These are phyloP conservation scores for Cryptomyrus ogoouensis DNA, from an alignment of 2,113 vertebrate species.

Conservation along the genomic window DNA sequence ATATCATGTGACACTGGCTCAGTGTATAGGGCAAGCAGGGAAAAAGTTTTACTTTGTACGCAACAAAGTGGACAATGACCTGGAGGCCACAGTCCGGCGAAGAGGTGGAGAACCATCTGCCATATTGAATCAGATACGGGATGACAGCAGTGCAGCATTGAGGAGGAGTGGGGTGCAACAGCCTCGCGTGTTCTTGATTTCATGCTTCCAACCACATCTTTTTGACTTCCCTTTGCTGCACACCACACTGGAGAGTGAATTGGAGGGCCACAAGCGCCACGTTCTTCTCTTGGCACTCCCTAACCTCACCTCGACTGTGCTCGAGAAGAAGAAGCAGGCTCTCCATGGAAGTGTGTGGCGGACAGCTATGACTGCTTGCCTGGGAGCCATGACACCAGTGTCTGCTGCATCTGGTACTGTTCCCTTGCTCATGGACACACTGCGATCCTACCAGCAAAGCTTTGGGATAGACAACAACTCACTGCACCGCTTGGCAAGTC, in stretches of 20 bases:
- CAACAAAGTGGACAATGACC: slow-evolving; percentile 44
- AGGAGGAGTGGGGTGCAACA: slow-evolving; percentile 1
- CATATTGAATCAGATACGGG: slow-evolving; percentile 24
- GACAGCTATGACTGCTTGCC: slow-evolving; percentile 20
- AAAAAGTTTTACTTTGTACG: slow-evolving; percentile 45
- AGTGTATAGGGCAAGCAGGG: slow-evolving; percentile 26
- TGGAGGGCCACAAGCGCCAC: slow-evolving; percentile 29
- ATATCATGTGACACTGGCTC: slow-evolving; percentile 31
- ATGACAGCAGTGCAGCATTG: slow-evolving; percentile 32
- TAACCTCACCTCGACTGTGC: background rate
- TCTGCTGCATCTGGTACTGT: background rate
- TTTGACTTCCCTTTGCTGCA: slow-evolving; percentile 40
- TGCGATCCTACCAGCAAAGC: slow-evolving; percentile 32
- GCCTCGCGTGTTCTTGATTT: slow-evolving; percentile 35
- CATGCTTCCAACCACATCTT: slow-evolving; percentile 17
- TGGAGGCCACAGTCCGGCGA: slow-evolving; percentile 18
- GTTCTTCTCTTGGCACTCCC: slow-evolving; percentile 30
- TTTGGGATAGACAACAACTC: slow-evolving; percentile 33
- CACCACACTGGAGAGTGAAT: slow-evolving; percentile 24
- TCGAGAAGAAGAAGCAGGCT: slow-evolving; percentile 18
- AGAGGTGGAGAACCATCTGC: background rate
- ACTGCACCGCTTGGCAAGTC: slow-evolving; percentile 23
- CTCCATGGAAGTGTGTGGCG: slow-evolving; percentile 21
- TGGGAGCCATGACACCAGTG: slow-evolving; percentile 8
- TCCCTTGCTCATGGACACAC: slow-evolving; percentile 23